Base-by-base conservation (phyloP, 1,140 invertebrate species). In the Ladona fulva region DNA sequence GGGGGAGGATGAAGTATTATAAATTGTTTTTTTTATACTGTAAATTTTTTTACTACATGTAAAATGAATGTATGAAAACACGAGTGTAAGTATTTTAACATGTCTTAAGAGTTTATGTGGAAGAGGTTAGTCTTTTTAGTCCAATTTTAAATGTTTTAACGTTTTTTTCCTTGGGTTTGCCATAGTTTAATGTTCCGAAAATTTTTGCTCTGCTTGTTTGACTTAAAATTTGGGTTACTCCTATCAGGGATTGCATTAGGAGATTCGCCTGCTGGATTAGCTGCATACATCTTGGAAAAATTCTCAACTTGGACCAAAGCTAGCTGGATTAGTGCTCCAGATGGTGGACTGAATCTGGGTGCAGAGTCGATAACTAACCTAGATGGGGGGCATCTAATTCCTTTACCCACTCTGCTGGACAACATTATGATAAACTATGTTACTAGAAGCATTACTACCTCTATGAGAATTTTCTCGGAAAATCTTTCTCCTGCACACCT, bases 341-440 rank as follows among this genome's bases (percentile, higher is more conserved):
- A 97, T 83, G 95, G 94, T 24, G 93, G 93, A 0, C 82, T 97
- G 0, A 86, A 87, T 0, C 52, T 66, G 14, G 3, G 3, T 3
- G n/a, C 1, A 19, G 79, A 85, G 59, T 3, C 24, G 16, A 10
- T 25, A 19, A 6, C 14, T 14, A 84, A 92, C 76, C 92, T 94
- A 75, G 92, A 95, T 80, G 52, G 52, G 1, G 52, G 52, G 16
- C 14, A 22, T 22, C 14, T 66, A 22, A 66, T 66, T 66, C 52
- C 52, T 6, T 22, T 66, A 22, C 14, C 16, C 52, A 66, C 3
- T 5, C 84, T 97, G 6, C 84, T 97, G 6, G 95, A 96, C 79
- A 95, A 96, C 82, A 82, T 97, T 0, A 97, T 96, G 93, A 84
- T 97, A 42, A 97, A 97, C 83, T 97, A 94, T 91, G 81, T 91